Evolutionary conservation across 2,888 invertebrate genomes (phyloP).

Genomic region (Rutpela maculata): DNA sequence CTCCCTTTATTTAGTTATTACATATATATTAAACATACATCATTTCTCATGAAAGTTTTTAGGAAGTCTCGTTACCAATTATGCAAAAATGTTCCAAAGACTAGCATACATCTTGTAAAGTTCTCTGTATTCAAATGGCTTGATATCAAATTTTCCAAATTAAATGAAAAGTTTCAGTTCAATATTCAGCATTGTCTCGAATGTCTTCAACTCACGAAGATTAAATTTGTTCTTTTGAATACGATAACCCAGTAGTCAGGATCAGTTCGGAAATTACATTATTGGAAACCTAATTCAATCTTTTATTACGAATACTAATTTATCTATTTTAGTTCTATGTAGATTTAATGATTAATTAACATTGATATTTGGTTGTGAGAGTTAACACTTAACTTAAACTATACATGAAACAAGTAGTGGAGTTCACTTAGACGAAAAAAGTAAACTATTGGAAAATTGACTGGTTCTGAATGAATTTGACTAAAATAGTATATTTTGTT

Average conservation of each 20-base stretch:
- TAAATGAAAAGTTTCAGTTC: slow-evolving; percentile 42
- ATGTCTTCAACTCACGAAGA: slow-evolving; percentile 32
- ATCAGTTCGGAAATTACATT: slow-evolving; percentile 25
- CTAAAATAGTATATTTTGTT: too few relatives aligned
- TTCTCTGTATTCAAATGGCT: slow-evolving; percentile 34
- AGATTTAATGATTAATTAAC: background rate
- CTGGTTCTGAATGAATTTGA: too few relatives aligned
- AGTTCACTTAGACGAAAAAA: too few relatives aligned
- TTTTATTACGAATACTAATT: slow-evolving; percentile 16
- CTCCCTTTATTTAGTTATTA: too few relatives aligned
- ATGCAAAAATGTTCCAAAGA: slow-evolving; percentile 12
- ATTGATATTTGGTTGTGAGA: too few relatives aligned
- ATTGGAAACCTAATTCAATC: slow-evolving; percentile 31
- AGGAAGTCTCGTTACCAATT: background rate
- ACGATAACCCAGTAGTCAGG: slow-evolving; percentile 17
- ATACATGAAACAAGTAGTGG: too few relatives aligned
- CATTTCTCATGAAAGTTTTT: too few relatives aligned
- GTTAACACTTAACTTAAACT: too few relatives aligned
- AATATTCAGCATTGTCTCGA: slow-evolving; percentile 34
- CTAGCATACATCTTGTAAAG: slow-evolving; percentile 28
- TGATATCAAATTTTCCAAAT: slow-evolving; percentile 44
- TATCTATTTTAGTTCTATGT: background rate
- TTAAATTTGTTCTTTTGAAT: slow-evolving; percentile 43
- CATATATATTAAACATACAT: too few relatives aligned
- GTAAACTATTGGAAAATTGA: too few relatives aligned